Evolutionary conservation across 1,140 invertebrate genomes (phyloP).

Genomic region (Periplaneta americana): DNA sequence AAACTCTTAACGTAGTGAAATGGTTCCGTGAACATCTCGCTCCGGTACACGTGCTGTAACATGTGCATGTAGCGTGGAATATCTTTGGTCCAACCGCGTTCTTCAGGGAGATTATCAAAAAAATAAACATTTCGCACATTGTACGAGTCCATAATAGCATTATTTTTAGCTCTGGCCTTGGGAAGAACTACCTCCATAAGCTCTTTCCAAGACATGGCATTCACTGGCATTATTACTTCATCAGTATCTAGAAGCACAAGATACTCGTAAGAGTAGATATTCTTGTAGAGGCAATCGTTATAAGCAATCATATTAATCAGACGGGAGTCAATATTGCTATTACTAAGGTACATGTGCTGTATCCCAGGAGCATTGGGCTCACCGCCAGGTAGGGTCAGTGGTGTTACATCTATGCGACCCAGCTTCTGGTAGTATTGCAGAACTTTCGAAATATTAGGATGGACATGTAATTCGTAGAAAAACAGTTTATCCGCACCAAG

Average conservation of each 20-base stretch:
- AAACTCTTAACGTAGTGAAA: slow-evolving; percentile 93
- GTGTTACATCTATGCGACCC: slow-evolving; percentile 77
- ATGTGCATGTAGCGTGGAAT: slow-evolving; percentile 90
- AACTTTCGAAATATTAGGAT: slow-evolving; percentile 87
- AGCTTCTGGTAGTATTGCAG: slow-evolving; percentile 70
- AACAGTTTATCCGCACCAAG: slow-evolving; percentile 90
- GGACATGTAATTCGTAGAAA: slow-evolving; percentile 84
- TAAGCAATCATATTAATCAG: slow-evolving; percentile 95
- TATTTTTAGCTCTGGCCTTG: slow-evolving; percentile 60
- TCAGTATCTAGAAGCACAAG: slow-evolving; percentile 88
- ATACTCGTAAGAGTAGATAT: slow-evolving; percentile 86
- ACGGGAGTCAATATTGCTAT: slow-evolving; percentile 85
- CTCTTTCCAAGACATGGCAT: slow-evolving; percentile 64
- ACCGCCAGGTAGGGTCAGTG: slow-evolving; percentile 82
- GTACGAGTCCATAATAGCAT: slow-evolving; percentile 75
- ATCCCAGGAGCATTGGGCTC: slow-evolving; percentile 85
- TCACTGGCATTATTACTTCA: slow-evolving; percentile 89
- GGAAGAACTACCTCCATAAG: slow-evolving; percentile 69
- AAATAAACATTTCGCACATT: slow-evolving; percentile 94
- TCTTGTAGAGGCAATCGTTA: slow-evolving; percentile 94
- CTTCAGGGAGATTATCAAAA: slow-evolving; percentile 79
- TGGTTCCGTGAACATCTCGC: slow-evolving; percentile 87
- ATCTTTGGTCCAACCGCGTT: slow-evolving; percentile 75
- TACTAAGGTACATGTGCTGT: slow-evolving; percentile 82
- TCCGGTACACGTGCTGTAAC: slow-evolving; percentile 87